These are phyloP conservation scores for Volucella zonaria DNA, from an alignment of 2,888 invertebrate species.

Conservation along the genomic window DNA sequence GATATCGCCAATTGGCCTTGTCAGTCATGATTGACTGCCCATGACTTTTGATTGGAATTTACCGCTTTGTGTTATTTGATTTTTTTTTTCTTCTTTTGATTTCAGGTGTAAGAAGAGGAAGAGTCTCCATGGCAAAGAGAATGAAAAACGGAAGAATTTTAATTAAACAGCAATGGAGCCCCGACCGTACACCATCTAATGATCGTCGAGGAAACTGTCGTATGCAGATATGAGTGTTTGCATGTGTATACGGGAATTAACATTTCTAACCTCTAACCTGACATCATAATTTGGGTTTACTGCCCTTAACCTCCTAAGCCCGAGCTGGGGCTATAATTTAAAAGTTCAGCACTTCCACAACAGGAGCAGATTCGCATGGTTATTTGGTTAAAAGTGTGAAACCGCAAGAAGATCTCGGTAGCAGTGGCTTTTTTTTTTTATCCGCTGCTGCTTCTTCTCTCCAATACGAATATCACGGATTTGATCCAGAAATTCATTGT, in stretches of 20 bases:
- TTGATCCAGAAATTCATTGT: constrained; percentile 55
- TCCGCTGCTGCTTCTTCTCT: neutral
- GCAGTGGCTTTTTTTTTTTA: constrained; percentile 72
- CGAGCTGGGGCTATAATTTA: constrained; percentile 23
- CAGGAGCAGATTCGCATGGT: constrained; percentile 69
- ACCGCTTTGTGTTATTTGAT: neutral
- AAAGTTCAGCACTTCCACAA: constrained; percentile 52
- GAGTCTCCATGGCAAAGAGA: neutral
- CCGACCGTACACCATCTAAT: no score
- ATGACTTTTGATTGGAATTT: constrained; percentile 39
- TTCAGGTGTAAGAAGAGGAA: constrained; percentile 15
- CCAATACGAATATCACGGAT: constrained; percentile 37
- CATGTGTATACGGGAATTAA: constrained; percentile 14
- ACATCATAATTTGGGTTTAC: constrained; percentile 31
- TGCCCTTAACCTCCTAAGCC: neutral
- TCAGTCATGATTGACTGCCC: constrained; percentile 58
- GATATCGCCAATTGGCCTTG: constrained; percentile 65
- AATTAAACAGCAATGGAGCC: constrained; percentile 29
- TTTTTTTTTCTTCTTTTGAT: constrained; percentile 9
- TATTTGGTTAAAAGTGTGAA: constrained; percentile 80
- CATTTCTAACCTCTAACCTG: constrained; percentile 61
- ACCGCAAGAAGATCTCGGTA: constrained; percentile 82
- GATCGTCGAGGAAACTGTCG: neutral
- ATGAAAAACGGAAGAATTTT: constrained; percentile 36
- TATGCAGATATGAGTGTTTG: constrained; percentile 5